Base-by-base conservation (phyloP, 2,113 vertebrate species). In the Rhinolophus ferrumequinum region DNA sequence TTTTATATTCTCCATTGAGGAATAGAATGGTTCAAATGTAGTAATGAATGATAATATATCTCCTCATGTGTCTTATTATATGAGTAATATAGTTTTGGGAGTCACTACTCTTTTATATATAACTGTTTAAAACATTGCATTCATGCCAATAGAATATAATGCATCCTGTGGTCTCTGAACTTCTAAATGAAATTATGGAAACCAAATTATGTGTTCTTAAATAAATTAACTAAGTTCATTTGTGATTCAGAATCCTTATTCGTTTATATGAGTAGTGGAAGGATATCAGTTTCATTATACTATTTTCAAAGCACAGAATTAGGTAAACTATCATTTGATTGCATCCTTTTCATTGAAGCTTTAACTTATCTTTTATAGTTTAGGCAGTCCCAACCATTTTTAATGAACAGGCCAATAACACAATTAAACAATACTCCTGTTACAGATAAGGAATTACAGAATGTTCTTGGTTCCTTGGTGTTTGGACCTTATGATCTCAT, bases 171-270 rank as follows among this genome's bases (percentile, higher is more conserved):
- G 33, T 88, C 60, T 77, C 73, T 90, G 60, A 76, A 89, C 4
- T 81, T 87, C 33, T 92, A 75, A 81, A 83, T 95, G 41, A 93
- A 92, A 70, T 72, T 89, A 50, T 88, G 80, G 86, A 96, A 96
- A 72, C 33, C 1, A 88, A 67, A 94, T 73, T 87, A 76, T 58
- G 16, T 73, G 10, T 19, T 56, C 77, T 96, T 70, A 97, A 85
- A 62, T 88, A 80, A 97, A 86, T 97, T 95, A 94, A 3, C 15
- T 35, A 88, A 35, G 0, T 84, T 94, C 11, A 28, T 88, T 77
- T 91, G 60, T 88, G 66, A 90, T 77, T 85, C 76, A 85, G 58
- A 79, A 75, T 50, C 28, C 11, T 90, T 80, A 33, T 70, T 81
- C 67, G 5, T 62, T 91, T 81, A 50, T 95, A 52, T 93, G 22